A percentile compares a stretch with the other conserved stretches of the same genome.
Evolutionary conservation across 2,113 vertebrate genomes (phyloP).

Genomic region (Mastomys natalensis): DNA sequence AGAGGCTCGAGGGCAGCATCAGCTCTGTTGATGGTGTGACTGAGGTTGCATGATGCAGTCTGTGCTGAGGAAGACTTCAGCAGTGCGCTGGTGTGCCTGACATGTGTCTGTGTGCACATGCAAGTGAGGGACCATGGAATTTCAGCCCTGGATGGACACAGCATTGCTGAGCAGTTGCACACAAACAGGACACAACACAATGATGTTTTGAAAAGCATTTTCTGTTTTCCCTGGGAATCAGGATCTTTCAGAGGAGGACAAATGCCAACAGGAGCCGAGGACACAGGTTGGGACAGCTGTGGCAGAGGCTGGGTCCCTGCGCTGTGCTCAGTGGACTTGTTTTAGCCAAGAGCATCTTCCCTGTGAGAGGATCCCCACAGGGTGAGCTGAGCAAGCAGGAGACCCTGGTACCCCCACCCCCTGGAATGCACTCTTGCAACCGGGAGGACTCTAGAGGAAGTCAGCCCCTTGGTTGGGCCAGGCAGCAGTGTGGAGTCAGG

Average conservation of each 20-base stretch:
- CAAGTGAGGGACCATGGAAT: not conserved
- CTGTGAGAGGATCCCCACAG: not conserved
- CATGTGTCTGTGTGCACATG: fast-evolving
- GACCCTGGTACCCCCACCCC: not conserved
- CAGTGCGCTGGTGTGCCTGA: not conserved
- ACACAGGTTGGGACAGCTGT: fast-evolving
- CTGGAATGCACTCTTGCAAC: fast-evolving
- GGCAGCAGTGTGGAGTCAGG: not conserved
- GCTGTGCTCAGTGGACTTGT: not conserved
- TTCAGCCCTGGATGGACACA: not conserved
- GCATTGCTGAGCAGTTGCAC: not conserved
- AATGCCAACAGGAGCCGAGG: not conserved
- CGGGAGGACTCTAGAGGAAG: not conserved
- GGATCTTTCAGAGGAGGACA: not conserved
- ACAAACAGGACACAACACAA: not conserved
- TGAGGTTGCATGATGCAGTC: not conserved
- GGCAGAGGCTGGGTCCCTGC: not conserved
- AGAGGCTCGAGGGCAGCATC: not conserved
- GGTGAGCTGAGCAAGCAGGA: not conserved
- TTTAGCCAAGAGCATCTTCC: not conserved
- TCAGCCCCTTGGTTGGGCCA: not conserved
- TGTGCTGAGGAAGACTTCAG: fast-evolving
- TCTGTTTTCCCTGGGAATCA: not conserved
- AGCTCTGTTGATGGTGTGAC: not conserved
- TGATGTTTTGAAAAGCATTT: not conserved